These are phyloP conservation scores for Eleginops maclovinus DNA, from an alignment of 2,113 vertebrate species.

Conservation along the genomic window DNA sequence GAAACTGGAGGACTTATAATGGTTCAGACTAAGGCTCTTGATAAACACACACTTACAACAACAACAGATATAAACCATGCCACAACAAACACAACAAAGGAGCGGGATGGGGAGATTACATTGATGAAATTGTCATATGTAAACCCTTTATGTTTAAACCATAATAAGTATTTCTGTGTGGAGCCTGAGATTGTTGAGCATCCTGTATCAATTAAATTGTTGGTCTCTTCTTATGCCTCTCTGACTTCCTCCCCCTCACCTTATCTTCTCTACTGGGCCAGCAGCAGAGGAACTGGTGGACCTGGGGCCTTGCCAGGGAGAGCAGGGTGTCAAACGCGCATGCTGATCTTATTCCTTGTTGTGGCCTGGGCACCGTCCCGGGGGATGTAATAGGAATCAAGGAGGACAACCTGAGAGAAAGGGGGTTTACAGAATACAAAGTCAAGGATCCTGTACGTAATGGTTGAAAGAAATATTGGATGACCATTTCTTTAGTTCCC, in stretches of 20 bases:
- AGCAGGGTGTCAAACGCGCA: conserved; percentile 89
- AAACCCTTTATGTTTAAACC: no score
- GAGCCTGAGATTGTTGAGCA: no score
- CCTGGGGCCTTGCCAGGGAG: conserved; percentile 90
- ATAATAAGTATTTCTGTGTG: no score
- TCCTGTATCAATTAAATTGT: background rate
- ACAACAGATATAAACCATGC: background rate
- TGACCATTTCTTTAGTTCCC: background rate
- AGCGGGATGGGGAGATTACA: background rate
- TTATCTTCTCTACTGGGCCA: conserved; percentile 86
- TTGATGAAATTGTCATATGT: background rate
- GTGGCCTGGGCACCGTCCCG: conserved; percentile 83
- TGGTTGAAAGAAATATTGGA: background rate
- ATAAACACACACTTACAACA: conserved; percentile 1
- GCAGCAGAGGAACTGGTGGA: conserved; percentile 74
- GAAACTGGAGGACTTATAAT: background rate
- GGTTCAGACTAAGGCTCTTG: background rate
- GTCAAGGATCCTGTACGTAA: background rate
- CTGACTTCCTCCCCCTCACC: conserved; percentile 65
- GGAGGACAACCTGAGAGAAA: conserved; percentile 82
- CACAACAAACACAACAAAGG: background rate
- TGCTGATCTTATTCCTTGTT: conserved; percentile 85
- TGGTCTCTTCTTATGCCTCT: background rate
- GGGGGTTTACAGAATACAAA: background rate
- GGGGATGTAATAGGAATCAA: conserved; percentile 87